Evolutionary conservation across 2,888 invertebrate genomes (phyloP).

Genomic region (Drosophila emarginata): DNA sequence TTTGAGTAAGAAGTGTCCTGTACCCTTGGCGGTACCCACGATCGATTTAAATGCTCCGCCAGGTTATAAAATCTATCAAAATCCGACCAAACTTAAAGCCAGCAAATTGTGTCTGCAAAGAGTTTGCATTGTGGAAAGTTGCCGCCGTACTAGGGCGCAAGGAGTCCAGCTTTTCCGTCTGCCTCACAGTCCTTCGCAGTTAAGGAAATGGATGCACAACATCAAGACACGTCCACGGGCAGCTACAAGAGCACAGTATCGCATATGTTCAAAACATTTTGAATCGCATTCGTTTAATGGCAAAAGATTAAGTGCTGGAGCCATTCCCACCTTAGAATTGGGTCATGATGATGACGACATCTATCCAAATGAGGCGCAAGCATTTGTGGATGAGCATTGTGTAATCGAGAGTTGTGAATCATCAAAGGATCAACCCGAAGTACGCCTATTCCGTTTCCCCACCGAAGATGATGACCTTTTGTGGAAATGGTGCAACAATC

Average conservation of each 20-base stretch:
- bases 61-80: conserved; percentile 78
- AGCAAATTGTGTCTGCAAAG: conserved; percentile 72
- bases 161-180: conserved; percentile 77
- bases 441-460: conserved; percentile 75
- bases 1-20: conserved; percentile 77
- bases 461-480: conserved; percentile 77
- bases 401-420: conserved; percentile 68
- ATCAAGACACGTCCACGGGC: conserved; percentile 69
- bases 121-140: conserved; percentile 73
- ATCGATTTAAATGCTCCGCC: conserved; percentile 72
- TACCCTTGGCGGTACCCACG: conserved; percentile 76
- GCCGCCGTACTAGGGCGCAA: conserved; percentile 69
- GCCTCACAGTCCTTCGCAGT: conserved; percentile 67
- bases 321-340: conserved; percentile 75
- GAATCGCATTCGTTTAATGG: conserved; percentile 79
- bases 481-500: conserved; percentile 79
- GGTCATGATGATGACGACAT: conserved; percentile 72
- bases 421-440: conserved; percentile 68
- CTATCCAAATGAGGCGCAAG: conserved; percentile 75
- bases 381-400: conserved; percentile 74
- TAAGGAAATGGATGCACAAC: conserved; percentile 79
- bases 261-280: conserved; percentile 77
- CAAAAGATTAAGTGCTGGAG: conserved; percentile 72
- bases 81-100: conserved; percentile 74
- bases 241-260: conserved; percentile 66